Conservation (phyloP, 2,797 vertebrate species). For the Masticophis lateralis region DNA sequence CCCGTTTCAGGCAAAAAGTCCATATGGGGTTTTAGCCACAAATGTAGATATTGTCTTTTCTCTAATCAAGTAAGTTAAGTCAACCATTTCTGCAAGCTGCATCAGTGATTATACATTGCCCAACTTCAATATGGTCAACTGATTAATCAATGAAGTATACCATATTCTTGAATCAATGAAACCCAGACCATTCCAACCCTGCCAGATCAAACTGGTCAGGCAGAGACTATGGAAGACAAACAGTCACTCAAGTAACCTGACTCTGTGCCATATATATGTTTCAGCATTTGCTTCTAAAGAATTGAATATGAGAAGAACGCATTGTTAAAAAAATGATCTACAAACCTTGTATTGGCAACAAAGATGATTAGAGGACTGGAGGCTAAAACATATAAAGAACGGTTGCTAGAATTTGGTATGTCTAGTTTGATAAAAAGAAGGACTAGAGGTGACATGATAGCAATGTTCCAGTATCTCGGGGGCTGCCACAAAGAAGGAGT, state of each 20-base stretch:
- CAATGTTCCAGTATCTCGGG: too few relatives aligned
- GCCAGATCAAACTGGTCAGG: neutral
- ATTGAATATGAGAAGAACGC: conserved; percentile 44
- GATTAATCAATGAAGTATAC: neutral
- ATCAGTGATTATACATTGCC: too few relatives aligned
- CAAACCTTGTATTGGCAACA: conserved; percentile 36
- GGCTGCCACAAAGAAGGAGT: too few relatives aligned
- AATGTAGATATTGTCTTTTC: neutral
- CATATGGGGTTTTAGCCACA: neutral
- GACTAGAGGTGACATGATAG: too few relatives aligned
- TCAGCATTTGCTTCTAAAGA: conserved; percentile 26
- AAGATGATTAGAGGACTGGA: too few relatives aligned
- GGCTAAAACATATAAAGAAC: too few relatives aligned
- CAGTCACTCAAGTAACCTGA: neutral
- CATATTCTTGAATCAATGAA: neutral
- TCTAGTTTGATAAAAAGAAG: too few relatives aligned
- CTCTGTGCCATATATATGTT: neutral
- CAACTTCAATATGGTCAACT: neutral
- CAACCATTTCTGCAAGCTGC: neutral
- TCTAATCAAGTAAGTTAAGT: neutral
- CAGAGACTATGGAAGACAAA: neutral
- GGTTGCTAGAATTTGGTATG: too few relatives aligned
- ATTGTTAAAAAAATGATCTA: conserved; percentile 54
- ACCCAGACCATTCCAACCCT: neutral
- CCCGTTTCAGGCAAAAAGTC: neutral